phyloP scores from a whole-genome alignment of 2,888 invertebrate species.

The Polyommatus icarus region DNA sequence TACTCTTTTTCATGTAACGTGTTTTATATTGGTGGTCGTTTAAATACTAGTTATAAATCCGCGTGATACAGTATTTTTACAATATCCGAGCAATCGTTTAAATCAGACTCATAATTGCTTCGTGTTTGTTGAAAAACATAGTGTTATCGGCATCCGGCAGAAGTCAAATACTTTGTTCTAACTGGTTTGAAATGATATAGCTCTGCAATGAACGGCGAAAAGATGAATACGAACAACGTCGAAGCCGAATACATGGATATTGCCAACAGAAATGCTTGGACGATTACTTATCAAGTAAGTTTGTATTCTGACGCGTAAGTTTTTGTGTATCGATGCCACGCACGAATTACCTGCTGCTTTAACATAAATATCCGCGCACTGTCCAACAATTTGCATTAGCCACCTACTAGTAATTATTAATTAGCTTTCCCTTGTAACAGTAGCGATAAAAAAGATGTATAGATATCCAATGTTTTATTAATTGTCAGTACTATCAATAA shows the following conservation, averaged over 20 bases:
- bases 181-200: constrained; percentile 52
- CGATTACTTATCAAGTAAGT: constrained; percentile 85
- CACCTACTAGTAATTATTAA: not conserved
- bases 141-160: constrained; percentile 51
- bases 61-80: constrained; percentile 9
- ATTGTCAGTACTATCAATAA: not conserved
- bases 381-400: constrained; percentile 25
- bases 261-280: constrained; percentile 85
- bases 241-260: constrained; percentile 88
- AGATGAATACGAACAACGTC: constrained; percentile 62
- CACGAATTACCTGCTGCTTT: constrained; percentile 43
- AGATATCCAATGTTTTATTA: not conserved
- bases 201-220: constrained; percentile 49
- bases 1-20: not conserved
- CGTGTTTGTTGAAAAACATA: constrained; percentile 28
- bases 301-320: constrained; percentile 49
- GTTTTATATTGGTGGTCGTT: constrained; percentile 1
- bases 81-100: not conserved
- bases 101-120: constrained; percentile 25
- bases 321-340: constrained; percentile 52
- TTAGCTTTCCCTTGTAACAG: constrained; percentile 2
- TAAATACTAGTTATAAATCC: constrained; percentile 17
- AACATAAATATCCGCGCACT: constrained; percentile 27
- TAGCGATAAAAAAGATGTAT: not conserved
- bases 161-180: constrained; percentile 46